Percentiles rank a stretch among this genome's conserved stretches.
Evolutionary conservation across 1,140 invertebrate species (phyloP).

Genomic region (Gonioctena quinquepunctata): DNA sequence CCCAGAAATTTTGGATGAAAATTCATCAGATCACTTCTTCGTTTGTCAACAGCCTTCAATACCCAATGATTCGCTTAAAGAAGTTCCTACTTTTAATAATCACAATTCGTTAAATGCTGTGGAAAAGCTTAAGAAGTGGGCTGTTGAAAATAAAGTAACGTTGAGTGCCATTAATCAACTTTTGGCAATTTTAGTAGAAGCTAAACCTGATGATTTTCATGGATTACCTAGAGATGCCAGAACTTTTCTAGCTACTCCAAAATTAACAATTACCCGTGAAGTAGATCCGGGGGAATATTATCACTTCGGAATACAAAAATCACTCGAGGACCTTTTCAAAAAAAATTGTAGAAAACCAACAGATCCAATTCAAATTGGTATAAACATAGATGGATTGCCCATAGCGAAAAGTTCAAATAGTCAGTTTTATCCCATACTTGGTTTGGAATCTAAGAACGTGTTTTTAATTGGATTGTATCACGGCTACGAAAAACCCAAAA

Average conservation of each 20-base stretch:
- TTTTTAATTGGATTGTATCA: constrained; percentile 1
- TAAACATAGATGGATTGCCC: constrained; percentile 17
- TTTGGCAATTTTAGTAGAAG: background rate
- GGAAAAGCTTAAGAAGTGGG: constrained; percentile 2
- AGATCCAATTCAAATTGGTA: background rate
- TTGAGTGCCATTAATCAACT: constrained; percentile 2
- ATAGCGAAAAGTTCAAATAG: constrained; percentile 12
- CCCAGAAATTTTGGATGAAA: no score
- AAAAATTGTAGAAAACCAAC: background rate
- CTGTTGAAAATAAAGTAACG: constrained; percentile 5
- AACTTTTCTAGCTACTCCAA: constrained; percentile 6
- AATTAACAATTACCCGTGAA: no score
- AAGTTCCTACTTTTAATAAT: background rate
- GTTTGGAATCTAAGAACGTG: background rate
- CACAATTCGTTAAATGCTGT: background rate
- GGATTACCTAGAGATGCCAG: constrained; percentile 6
- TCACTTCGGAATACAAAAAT: background rate
- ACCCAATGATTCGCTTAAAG: no score
- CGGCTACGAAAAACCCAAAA: constrained; percentile 5
- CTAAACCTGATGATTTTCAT: background rate
- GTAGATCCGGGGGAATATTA: constrained; percentile 1
- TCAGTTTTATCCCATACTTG: constrained; percentile 9
- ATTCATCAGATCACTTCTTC: no score
- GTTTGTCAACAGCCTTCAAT: no score
- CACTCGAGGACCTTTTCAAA: background rate